Evolutionary conservation across 2,888 invertebrate species (phyloP).

Genomic region (Drosophila pseudotalamancana): DNA sequence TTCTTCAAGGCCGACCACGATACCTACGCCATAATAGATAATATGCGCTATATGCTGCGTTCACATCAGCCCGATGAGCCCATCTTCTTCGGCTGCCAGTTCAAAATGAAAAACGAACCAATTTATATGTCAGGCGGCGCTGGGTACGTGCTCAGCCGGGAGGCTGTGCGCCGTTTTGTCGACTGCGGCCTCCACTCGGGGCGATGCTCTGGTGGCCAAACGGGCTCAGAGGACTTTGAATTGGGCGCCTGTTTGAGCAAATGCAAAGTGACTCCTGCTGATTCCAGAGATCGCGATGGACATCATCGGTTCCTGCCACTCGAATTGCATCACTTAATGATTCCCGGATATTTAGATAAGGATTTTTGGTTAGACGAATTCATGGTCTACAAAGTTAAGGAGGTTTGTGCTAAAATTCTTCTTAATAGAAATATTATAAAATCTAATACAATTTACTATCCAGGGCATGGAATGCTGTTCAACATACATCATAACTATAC

Average conservation of each 20-base stretch:
- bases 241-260: conserved; percentile 90
- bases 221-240: conserved; percentile 79
- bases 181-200: conserved; percentile 84
- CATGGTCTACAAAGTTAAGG: conserved; percentile 93
- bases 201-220: conserved; percentile 84
- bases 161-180: conserved; percentile 91
- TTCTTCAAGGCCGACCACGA: conserved; percentile 99
- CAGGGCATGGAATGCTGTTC: conserved; percentile 63
- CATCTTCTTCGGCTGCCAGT: conserved; percentile 95
- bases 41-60: conserved; percentile 93
- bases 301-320: conserved; percentile 98
- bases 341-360: conserved; percentile 91
- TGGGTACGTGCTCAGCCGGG: conserved; percentile 95
- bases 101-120: conserved; percentile 83
- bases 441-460: neutral
- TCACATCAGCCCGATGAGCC: conserved; percentile 89
- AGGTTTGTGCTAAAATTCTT: conserved; percentile 84
- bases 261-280: conserved; percentile 93
- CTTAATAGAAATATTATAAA: neutral
- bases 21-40: conserved; percentile 98
- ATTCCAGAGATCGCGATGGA: conserved; percentile 92
- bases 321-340: conserved; percentile 94
- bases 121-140: conserved; percentile 97
- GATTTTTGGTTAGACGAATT: conserved; percentile 97
- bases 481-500: conserved; percentile 52